phyloP scores from a whole-genome alignment of 2,113 vertebrate genomes.

The Leptosomus discolor region DNA sequence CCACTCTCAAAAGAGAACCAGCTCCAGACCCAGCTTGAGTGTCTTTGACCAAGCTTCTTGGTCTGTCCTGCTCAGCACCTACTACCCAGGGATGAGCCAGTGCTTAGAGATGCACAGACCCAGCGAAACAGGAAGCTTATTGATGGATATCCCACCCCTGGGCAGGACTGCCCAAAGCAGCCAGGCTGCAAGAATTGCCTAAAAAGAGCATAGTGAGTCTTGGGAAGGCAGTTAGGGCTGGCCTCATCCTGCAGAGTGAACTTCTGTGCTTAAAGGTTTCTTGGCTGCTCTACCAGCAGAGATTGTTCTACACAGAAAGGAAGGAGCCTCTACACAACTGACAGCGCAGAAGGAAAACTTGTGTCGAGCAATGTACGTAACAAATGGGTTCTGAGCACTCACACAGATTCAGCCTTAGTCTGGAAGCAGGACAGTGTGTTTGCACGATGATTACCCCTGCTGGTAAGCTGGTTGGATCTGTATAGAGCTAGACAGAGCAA shows the following conservation, averaged over 20 bases:
- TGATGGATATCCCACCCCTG: background rate
- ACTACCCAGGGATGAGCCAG: background rate
- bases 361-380: accelerated
- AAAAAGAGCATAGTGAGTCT: background rate
- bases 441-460: background rate
- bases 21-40: background rate
- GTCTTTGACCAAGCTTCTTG: background rate
- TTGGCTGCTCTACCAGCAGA: background rate
- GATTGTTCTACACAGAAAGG: background rate
- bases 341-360: background rate
- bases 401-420: background rate
- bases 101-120: background rate
- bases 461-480: background rate
- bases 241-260: background rate
- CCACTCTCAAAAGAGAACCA: background rate
- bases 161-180: background rate
- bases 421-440: background rate
- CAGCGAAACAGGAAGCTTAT: background rate
- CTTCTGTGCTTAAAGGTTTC: background rate
- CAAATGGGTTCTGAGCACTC: background rate
- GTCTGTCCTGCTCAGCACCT: background rate
- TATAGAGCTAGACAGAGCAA: background rate
- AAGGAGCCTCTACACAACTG: background rate
- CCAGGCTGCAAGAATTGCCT: background rate
- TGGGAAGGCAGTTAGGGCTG: background rate